These are phyloP conservation scores for Polyploca ridens DNA, from an alignment of 2,888 invertebrate species.

Conservation along the genomic window DNA sequence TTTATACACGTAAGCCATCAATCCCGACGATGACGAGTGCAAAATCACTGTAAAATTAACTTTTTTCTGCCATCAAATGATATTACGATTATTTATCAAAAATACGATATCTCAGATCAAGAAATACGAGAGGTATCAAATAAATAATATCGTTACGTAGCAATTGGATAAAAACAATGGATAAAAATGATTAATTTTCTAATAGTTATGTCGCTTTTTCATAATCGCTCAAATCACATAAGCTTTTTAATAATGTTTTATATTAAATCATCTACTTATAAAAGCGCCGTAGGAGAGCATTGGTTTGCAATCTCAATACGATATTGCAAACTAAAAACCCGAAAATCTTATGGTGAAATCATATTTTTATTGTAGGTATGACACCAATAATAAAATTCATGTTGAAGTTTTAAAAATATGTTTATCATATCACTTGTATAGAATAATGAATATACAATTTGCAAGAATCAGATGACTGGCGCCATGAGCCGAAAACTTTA, in stretches of 20 bases:
- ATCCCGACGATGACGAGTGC: constrained; percentile 7
- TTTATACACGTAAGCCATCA: constrained; percentile 13
- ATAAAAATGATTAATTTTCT: no score
- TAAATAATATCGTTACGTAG: no score
- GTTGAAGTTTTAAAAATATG: background rate
- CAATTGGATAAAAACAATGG: no score
- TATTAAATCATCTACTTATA: no score
- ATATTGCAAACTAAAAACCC: no score
- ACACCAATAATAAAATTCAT: background rate
- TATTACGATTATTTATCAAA: background rate
- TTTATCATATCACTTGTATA: background rate
- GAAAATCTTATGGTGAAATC: background rate
- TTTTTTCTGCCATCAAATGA: background rate
- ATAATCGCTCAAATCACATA: no score
- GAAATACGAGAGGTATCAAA: background rate
- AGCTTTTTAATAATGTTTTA: no score
- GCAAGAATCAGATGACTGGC: constrained; percentile 16
- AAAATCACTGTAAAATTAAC: constrained; percentile 3
- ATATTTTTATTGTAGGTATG: no score
- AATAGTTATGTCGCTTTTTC: no score
- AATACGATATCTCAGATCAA: background rate
- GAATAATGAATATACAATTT: constrained; percentile 23
- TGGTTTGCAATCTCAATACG: no score
- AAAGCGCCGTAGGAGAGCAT: no score
- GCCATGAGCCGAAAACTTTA: constrained; percentile 29